Evolutionary conservation across 2,797 vertebrate species (phyloP).

Genomic region (Chloroceryle amazona): DNA sequence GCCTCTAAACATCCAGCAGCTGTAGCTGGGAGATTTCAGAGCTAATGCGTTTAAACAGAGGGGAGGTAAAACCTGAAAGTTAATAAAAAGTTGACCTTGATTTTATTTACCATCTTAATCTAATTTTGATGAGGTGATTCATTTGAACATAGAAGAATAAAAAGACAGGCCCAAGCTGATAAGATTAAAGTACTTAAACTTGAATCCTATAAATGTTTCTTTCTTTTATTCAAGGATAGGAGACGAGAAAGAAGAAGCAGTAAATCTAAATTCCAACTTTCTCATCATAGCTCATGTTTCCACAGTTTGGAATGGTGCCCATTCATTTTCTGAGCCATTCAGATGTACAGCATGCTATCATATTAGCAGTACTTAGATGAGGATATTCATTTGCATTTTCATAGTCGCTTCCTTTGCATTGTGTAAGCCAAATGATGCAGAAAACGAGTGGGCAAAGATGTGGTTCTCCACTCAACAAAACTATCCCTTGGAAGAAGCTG

Average conservation of each 20-base stretch:
- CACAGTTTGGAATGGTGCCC: not conserved
- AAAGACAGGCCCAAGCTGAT: not conserved
- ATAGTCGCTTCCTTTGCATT: slow-evolving; percentile 38
- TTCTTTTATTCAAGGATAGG: not conserved
- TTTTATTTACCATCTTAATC: slow-evolving; percentile 55
- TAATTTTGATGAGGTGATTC: slow-evolving; percentile 63
- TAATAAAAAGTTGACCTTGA: slow-evolving; percentile 61
- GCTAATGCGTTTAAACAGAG: not conserved
- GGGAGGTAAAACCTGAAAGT: slow-evolving; percentile 15
- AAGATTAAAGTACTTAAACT: slow-evolving; percentile 18
- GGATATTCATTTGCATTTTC: slow-evolving; percentile 40
- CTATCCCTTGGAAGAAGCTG: not conserved
- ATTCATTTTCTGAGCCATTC: slow-evolving; percentile 7
- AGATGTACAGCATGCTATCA: not conserved
- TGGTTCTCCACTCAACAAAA: slow-evolving; percentile 2
- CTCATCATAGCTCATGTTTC: not conserved
- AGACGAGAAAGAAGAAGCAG: not conserved
- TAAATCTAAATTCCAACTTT: slow-evolving; percentile 39
- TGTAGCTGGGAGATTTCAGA: slow-evolving; percentile 6
- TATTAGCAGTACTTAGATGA: not conserved
- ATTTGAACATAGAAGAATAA: slow-evolving; percentile 44
- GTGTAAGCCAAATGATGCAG: slow-evolving; percentile 28
- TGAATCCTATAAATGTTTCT: not conserved
- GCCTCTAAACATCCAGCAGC: slow-evolving; percentile 52
- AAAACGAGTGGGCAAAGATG: slow-evolving; percentile 25